Evolutionary conservation across 2,113 vertebrate genomes (phyloP), one percentile per base, ranked within the genome.

Genomic region (Symphodus melops): DNA sequence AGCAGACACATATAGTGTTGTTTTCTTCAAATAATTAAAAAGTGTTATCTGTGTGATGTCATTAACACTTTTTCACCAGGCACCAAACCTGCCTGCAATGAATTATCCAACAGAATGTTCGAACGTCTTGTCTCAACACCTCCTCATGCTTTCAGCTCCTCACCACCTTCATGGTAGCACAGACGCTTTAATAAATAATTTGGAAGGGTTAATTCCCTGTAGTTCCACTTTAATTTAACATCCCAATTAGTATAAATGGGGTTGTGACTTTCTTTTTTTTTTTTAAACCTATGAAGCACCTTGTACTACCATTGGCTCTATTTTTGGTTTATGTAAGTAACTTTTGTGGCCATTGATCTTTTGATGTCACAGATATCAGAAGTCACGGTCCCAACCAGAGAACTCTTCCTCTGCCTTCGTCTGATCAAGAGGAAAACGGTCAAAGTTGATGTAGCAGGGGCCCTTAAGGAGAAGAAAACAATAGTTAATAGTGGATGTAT

Each of bases 391-490:
- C 94, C 95, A 96, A 4, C 91, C 92, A 0, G 92, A 96, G 58
- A 94, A 92, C 64, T 96, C 95, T 57, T 95, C 94, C 1, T 94
- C 93, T 0, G 84, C 92, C 13, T 89, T 85, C 0, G 84, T 84
- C 75, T 84, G 90, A 62, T 95, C 92, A 1, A 61, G 70, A 1
- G 94, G 93, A 77, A 94, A 93, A 12, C 90, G 83, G 79, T 94
- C 93, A 81, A 96, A 96, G 89, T 95, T 95, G 88, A 89, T 88
- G 61, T 95, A 95, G 88, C 93, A 93, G 5, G 93, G 91, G 25
- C 94, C 94, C 94, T 95, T 56, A 54, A 55, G 57, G 10, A 65
- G 28, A 51, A 44, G 58, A 19, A 10, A 14, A 55, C 4, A 11
- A 33, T n/a, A 28, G 4, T 56, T 16, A 25, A 33, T 53, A 10